Percentiles rank a stretch among this genome's conserved stretches.
phyloP scores from a whole-genome alignment of 2,797 vertebrate species.

The Hylomyscus alleni region DNA sequence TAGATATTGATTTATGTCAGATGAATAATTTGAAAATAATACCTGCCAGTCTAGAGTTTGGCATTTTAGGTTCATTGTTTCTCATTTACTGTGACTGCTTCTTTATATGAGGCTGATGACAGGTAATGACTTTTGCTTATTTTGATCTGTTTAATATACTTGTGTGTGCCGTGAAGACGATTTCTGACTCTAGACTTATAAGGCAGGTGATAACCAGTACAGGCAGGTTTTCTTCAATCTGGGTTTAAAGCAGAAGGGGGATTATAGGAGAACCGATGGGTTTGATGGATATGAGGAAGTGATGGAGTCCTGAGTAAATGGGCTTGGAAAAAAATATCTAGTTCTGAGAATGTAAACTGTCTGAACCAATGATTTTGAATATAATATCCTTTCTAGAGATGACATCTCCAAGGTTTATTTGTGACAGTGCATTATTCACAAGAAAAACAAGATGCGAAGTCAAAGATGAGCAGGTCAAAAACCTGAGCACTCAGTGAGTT shows the following conservation, averaged over 20 bases:
- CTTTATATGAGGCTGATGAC: background rate
- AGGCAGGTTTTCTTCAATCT: background rate
- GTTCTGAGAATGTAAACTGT: background rate
- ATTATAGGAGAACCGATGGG: background rate
- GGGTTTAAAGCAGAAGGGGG: background rate
- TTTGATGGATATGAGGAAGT: background rate
- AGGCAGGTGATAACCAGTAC: too few species aligned
- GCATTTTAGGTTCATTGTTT: background rate
- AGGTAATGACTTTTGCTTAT: background rate
- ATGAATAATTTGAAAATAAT: conserved; percentile 11
- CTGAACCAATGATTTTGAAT: conserved; percentile 23
- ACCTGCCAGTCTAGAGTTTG: background rate
- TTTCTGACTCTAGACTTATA: background rate
- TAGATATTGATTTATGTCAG: background rate
- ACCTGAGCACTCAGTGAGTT: background rate
- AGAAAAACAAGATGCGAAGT: background rate
- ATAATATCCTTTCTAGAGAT: background rate
- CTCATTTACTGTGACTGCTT: background rate
- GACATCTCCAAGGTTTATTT: background rate
- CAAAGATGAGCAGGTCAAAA: background rate
- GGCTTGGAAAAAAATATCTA: background rate
- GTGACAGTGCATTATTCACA: background rate
- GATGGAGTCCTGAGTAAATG: background rate
- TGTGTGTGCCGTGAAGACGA: background rate
- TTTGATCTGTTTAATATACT: background rate